A percentile compares a stretch with the other conserved stretches of the same genome.
These are phyloP conservation scores for Rhinophrynus dorsalis DNA, from an alignment of 2,797 vertebrate species.

Conservation along the genomic window DNA sequence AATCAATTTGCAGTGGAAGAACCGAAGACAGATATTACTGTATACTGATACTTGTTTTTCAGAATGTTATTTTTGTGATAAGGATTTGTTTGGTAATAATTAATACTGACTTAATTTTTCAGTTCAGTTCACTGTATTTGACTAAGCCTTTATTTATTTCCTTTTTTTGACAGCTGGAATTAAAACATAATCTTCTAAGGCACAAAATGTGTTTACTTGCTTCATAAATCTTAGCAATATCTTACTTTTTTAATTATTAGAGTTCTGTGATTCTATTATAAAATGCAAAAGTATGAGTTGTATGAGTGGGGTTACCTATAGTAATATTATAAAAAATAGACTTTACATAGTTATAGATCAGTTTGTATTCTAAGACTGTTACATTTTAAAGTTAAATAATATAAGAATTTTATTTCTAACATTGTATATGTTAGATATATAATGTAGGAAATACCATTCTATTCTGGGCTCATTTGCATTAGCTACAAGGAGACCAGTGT, in stretches of 20 bases:
- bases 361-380: too few relatives aligned
- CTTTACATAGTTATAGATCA: too few relatives aligned
- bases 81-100: not conserved
- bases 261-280: not conserved
- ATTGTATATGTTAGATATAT: too few relatives aligned
- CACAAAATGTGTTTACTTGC: not conserved
- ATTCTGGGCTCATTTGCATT: too few relatives aligned
- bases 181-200: not conserved
- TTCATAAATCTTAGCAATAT: not conserved
- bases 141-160: not conserved
- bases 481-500: too few relatives aligned
- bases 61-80: not conserved
- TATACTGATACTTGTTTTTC: not conserved
- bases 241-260: not conserved
- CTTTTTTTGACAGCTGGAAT: not conserved
- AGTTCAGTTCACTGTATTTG: not conserved
- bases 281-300: not conserved
- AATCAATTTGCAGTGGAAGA: not conserved
- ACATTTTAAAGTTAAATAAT: too few relatives aligned
- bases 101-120: not conserved
- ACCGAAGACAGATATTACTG: not conserved
- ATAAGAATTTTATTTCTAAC: too few relatives aligned
- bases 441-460: too few relatives aligned
- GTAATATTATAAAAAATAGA: too few relatives aligned
- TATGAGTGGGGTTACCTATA: not conserved